These are phyloP conservation scores for Schizopygopsis malacanthus DNA, from an alignment of 2,797 vertebrate genomes.

Conservation along the genomic window DNA sequence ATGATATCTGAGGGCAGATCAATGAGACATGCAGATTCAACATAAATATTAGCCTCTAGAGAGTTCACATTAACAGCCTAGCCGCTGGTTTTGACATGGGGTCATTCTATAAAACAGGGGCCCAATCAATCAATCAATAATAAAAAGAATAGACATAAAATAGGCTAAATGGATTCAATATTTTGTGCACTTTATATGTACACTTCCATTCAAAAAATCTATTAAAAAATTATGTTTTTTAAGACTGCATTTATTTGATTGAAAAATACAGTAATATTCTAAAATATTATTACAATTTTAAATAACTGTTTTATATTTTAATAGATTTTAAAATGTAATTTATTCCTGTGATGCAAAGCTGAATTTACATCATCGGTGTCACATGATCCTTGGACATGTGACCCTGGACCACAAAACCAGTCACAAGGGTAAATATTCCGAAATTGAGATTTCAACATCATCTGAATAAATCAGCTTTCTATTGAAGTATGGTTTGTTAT, in stretches of 20 bases:
- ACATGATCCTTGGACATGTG: not conserved
- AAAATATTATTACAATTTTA: not conserved
- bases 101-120: not conserved
- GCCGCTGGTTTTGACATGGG: not conserved
- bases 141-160: not conserved
- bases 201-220: not conserved
- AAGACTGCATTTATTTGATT: not conserved
- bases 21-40: not conserved
- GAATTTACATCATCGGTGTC: not conserved
- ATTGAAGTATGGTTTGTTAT: too few relatives aligned
- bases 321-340: not conserved
- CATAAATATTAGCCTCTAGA: constrained; percentile 1
- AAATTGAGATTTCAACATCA: too few relatives aligned
- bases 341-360: too few relatives aligned
- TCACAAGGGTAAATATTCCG: too few relatives aligned
- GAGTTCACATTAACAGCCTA: not conserved
- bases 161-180: not conserved
- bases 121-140: not conserved
- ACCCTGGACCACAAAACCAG: too few relatives aligned
- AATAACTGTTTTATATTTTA: not conserved
- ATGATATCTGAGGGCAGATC: constrained; percentile 44
- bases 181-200: not conserved
- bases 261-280: not conserved
- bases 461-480: too few relatives aligned
- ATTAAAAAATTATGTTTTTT: not conserved